Percentiles rank a stretch among this genome's conserved stretches.
phyloP scores from a whole-genome alignment of 2,888 invertebrate species.

The Meghimatium bilineatum region DNA sequence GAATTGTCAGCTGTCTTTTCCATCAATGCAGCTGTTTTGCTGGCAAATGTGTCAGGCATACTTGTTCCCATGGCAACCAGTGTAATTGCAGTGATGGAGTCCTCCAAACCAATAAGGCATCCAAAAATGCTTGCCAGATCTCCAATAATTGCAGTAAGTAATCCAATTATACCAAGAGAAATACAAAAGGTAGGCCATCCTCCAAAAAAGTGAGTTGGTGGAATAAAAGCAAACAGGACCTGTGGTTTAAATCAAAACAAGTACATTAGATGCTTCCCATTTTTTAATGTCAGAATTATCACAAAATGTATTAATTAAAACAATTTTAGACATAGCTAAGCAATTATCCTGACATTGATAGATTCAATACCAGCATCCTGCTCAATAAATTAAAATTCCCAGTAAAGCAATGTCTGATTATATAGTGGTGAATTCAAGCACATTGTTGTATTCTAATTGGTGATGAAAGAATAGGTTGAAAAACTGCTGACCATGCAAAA shows the following conservation, averaged over 20 bases:
- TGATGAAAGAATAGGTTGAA: too few relatives aligned
- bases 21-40: conserved; percentile 80
- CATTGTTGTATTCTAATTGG: too few relatives aligned
- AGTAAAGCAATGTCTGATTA: too few relatives aligned
- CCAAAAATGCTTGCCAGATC: conserved; percentile 82
- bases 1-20: conserved; percentile 82
- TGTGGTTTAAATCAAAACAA: conserved; percentile 59
- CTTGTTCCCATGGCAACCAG: conserved; percentile 81
- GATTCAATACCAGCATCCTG: too few relatives aligned
- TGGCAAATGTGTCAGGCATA: conserved; percentile 80
- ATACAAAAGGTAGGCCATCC: conserved; percentile 37
- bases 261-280: neutral
- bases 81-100: conserved; percentile 79
- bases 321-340: too few relatives aligned
- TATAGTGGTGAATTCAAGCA: too few relatives aligned
- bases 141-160: conserved; percentile 80
- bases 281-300: too few relatives aligned
- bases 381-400: too few relatives aligned
- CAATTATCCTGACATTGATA: too few relatives aligned
- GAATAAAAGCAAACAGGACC: conserved; percentile 80
- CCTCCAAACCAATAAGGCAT: conserved; percentile 80
- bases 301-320: too few relatives aligned
- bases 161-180: conserved; percentile 77
- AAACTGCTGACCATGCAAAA: too few relatives aligned
- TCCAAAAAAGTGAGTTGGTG: conserved; percentile 77